Evolutionary conservation across 2,797 vertebrate genomes (phyloP).

Genomic region (Spizella passerina): DNA sequence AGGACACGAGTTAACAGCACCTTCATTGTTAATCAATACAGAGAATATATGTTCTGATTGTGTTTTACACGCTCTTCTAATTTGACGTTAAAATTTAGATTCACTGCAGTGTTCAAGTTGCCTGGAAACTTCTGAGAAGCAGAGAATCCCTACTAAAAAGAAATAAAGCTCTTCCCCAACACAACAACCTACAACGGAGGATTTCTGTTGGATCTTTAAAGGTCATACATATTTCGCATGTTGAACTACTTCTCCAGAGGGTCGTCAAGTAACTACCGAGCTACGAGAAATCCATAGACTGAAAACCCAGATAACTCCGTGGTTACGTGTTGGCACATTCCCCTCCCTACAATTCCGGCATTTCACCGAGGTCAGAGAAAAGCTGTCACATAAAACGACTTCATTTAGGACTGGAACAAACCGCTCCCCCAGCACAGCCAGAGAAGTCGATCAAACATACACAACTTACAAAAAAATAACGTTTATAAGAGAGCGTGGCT

Average conservation of each 20-base stretch:
- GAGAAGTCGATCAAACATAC: neutral
- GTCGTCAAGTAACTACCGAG: neutral
- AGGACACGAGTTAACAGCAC: neutral
- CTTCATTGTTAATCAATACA: neutral
- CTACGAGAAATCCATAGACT: neutral
- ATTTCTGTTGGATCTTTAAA: neutral
- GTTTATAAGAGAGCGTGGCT: neutral
- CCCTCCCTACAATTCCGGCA: neutral
- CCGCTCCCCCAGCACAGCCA: neutral
- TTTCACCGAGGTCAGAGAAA: constrained; percentile 27
- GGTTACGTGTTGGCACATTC: neutral
- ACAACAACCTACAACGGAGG: neutral
- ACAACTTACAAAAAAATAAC: neutral
- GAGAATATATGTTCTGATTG: neutral
- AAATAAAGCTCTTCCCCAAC: neutral
- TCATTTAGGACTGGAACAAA: neutral
- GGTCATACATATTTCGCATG: neutral
- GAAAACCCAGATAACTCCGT: neutral
- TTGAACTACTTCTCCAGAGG: neutral
- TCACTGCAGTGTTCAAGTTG: constrained; percentile 11
- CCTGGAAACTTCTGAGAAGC: constrained; percentile 25
- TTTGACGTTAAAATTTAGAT: neutral
- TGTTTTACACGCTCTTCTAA: neutral
- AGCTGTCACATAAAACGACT: constrained; percentile 6
- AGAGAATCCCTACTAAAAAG: neutral